Conservation (phyloP, 2,888 invertebrate species). For the Brachylomia viminalis region DNA sequence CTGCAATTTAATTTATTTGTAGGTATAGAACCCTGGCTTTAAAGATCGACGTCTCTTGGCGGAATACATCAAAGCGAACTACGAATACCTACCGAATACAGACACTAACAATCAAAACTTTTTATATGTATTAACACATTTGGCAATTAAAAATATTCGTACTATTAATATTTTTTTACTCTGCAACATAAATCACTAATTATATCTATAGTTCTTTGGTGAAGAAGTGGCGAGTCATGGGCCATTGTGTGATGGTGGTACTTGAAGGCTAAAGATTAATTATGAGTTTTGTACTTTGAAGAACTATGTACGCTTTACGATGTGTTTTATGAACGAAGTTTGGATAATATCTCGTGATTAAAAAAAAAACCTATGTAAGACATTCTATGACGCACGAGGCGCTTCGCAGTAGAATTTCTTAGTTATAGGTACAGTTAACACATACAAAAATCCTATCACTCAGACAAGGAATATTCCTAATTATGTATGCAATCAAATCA, state of each 20-base stretch:
- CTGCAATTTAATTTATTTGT: no score
- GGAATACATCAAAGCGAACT: constrained; percentile 45
- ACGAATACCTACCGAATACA: not conserved
- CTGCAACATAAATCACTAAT: constrained; percentile 61
- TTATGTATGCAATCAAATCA: not conserved
- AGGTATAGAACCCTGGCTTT: not conserved
- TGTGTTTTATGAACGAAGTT: constrained; percentile 13
- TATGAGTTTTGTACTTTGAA: constrained; percentile 57
- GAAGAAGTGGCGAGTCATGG: constrained; percentile 68
- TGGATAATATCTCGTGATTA: constrained; percentile 10
- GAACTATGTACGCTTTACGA: constrained; percentile 22
- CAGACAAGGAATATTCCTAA: not conserved
- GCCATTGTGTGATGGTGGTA: constrained; percentile 64
- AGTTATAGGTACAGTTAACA: not conserved
- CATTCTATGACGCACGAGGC: not conserved
- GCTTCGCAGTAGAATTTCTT: not conserved
- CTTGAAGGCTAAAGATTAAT: constrained; percentile 68
- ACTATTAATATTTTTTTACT: constrained; percentile 53
- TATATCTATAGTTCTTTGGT: constrained; percentile 64
- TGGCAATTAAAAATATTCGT: constrained; percentile 60
- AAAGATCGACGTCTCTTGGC: constrained; percentile 4
- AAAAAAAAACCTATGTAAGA: not conserved
- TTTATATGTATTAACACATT: constrained; percentile 55
- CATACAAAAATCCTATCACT: no score
- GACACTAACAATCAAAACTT: constrained; percentile 41